Conservation (phyloP, 1,140 invertebrate genomes). For the Acromyrmex heyeri region DNA sequence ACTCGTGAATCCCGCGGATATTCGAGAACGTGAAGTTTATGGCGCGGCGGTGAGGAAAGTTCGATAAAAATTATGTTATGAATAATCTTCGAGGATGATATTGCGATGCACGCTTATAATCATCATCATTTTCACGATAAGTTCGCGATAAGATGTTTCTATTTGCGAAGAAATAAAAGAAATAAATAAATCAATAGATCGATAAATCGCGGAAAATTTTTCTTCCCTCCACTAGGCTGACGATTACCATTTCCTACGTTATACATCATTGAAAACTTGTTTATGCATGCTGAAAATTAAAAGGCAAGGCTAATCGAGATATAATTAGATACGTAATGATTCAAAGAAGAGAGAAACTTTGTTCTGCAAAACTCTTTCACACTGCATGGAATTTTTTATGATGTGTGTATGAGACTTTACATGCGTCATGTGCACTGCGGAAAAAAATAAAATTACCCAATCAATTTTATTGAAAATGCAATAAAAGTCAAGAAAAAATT, state of each 20-base stretch:
- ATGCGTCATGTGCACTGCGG: background rate
- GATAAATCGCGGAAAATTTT: background rate
- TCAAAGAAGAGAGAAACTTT: background rate
- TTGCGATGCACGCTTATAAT: background rate
- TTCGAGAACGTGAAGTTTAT: background rate
- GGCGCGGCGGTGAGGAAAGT: background rate
- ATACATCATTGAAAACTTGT: too few species aligned
- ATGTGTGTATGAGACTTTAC: too few species aligned
- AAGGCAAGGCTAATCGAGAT: background rate
- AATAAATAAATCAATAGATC: background rate
- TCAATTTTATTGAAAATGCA: background rate
- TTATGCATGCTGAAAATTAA: background rate
- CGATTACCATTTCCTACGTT: background rate
- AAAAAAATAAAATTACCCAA: background rate
- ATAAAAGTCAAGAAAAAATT: background rate
- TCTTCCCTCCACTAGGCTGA: background rate
- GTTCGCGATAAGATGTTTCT: background rate
- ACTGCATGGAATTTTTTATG: background rate
- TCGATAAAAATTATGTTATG: background rate
- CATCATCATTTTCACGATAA: background rate
- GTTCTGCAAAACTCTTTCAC: too few species aligned
- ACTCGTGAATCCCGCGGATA: background rate
- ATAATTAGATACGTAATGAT: background rate
- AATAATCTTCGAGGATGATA: background rate
- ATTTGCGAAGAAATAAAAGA: background rate